These are phyloP conservation scores for Scaptomyza tumidula DNA, from an alignment of 2,888 invertebrate species.

Conservation along the genomic window DNA sequence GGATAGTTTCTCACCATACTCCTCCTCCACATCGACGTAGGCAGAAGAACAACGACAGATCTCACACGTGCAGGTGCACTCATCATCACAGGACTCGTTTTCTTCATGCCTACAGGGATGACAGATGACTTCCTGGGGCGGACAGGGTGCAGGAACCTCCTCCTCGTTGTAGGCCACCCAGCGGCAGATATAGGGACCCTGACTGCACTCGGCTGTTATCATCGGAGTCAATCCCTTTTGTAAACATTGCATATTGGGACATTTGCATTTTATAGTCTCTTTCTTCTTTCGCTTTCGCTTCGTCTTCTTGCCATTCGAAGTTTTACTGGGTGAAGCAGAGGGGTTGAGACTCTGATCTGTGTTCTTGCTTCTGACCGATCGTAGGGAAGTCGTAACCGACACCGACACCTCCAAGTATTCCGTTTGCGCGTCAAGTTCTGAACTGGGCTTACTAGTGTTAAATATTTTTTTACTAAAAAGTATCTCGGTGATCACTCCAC, in stretches of 20 bases:
- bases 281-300: conserved; percentile 4
- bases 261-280: conserved; percentile 41
- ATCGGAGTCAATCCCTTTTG: conserved; percentile 40
- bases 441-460: conserved; percentile 15
- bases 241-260: conserved; percentile 59
- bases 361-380: too few species aligned
- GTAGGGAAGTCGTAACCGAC: neutral
- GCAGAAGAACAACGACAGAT: conserved; percentile 46
- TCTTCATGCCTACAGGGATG: conserved; percentile 53
- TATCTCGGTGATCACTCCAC: conserved; percentile 32
- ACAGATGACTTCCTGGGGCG: conserved; percentile 55
- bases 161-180: conserved; percentile 63
- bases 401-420: conserved; percentile 4
- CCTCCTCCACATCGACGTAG: conserved; percentile 49
- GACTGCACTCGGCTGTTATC: conserved; percentile 72
- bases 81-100: conserved; percentile 40
- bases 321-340: neutral
- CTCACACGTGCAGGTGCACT: conserved; percentile 66
- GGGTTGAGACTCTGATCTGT: neutral
- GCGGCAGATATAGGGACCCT: conserved; percentile 76
- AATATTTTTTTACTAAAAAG: conserved; percentile 26
- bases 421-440: conserved; percentile 8
- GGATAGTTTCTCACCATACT: conserved; percentile 49
- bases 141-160: conserved; percentile 50
- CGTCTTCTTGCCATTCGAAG: neutral